These are phyloP conservation scores for Gallinago jamesoni DNA, from an alignment of 2,113 vertebrate species.

Conservation along the genomic window DNA sequence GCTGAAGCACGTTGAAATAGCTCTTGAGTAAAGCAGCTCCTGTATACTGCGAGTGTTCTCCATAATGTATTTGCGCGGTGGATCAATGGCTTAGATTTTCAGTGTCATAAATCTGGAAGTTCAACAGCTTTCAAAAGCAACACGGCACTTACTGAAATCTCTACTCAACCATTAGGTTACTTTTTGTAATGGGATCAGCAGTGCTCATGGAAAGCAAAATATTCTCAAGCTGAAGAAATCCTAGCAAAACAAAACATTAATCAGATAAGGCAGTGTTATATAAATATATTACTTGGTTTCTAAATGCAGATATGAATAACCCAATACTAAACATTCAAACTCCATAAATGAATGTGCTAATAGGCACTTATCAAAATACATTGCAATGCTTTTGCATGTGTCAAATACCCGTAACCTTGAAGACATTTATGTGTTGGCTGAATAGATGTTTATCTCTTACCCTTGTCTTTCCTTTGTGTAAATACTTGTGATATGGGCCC, in stretches of 20 bases:
- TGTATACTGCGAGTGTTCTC: neutral
- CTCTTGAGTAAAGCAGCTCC: slow-evolving; percentile 3
- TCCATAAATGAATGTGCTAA: neutral
- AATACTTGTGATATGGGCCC: neutral
- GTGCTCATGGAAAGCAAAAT: neutral
- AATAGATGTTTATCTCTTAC: neutral
- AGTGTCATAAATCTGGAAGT: slow-evolving; percentile 52
- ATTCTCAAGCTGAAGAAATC: neutral
- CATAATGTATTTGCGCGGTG: neutral
- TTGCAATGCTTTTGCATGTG: neutral
- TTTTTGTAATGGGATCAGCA: neutral
- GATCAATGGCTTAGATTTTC: slow-evolving; percentile 42
- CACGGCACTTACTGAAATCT: neutral
- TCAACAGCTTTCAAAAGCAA: slow-evolving; percentile 48
- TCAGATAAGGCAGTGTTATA: neutral
- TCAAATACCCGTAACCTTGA: neutral
- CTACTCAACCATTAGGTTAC: too few species aligned
- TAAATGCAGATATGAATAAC: neutral
- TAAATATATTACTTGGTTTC: neutral
- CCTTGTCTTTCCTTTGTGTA: neutral
- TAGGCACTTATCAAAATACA: neutral
- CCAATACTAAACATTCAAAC: neutral
- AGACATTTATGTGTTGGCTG: neutral
- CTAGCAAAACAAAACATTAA: neutral
- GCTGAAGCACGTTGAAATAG: neutral